Evolutionary conservation across 2,113 vertebrate genomes (phyloP).

Genomic region (Neopipo cinnamomea): DNA sequence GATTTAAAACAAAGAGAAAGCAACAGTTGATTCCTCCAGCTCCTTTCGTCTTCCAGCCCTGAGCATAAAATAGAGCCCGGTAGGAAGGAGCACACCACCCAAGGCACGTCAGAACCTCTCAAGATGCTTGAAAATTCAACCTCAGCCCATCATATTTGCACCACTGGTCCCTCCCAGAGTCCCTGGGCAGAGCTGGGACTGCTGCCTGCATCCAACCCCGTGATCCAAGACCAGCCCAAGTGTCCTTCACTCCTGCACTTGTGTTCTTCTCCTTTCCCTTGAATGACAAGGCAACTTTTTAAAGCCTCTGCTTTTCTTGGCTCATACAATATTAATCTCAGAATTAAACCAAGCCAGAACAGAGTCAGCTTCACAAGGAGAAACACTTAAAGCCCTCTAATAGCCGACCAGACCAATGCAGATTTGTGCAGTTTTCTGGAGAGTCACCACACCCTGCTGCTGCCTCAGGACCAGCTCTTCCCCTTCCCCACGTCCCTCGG

Average conservation of each 20-base stretch:
- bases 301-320: background rate
- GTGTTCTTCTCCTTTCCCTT: background rate
- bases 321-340: conserved; percentile 39
- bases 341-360: conserved; percentile 18
- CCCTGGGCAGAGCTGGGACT: background rate
- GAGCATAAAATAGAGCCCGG: background rate
- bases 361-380: background rate
- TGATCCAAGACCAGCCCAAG: background rate
- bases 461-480: background rate
- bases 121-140: background rate
- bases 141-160: background rate
- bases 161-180: accelerated
- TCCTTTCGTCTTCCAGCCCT: background rate
- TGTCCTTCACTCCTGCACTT: background rate
- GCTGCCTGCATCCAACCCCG: background rate
- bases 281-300: conserved; percentile 20
- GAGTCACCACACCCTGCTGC: background rate
- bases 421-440: background rate
- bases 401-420: background rate
- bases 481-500: accelerated
- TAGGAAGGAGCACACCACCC: background rate
- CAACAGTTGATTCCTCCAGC: background rate
- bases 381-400: background rate
- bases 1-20: conserved; percentile 22
- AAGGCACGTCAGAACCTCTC: background rate